A percentile compares a stretch with the other conserved stretches of the same genome.
These are phyloP conservation scores for Daboia siamensis DNA, from an alignment of 2,113 vertebrate species.

Conservation along the genomic window DNA sequence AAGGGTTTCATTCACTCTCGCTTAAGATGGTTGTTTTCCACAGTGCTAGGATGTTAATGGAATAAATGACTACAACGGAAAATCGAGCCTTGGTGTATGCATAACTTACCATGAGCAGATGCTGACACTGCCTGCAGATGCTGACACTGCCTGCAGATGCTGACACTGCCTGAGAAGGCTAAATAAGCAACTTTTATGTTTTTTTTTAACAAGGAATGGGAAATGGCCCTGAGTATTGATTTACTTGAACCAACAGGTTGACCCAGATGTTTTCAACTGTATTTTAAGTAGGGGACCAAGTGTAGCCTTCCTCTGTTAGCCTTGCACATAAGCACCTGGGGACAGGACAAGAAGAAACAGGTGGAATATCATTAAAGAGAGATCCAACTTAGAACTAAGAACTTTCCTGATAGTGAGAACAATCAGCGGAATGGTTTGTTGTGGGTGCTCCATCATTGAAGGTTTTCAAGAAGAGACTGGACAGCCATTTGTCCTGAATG, in stretches of 20 bases:
- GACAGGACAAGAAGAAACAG: background rate
- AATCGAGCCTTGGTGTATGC: background rate
- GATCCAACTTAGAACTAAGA: background rate
- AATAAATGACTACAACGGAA: conserved; percentile 6
- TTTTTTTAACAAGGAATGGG: background rate
- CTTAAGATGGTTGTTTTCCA: background rate
- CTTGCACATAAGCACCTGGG: background rate
- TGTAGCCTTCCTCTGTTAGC: background rate
- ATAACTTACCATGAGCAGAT: background rate
- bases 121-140: background rate
- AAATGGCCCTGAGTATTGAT: background rate
- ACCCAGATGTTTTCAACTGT: background rate
- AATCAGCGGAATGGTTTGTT: background rate
- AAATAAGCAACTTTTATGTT: background rate
- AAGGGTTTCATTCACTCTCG: conserved; percentile 4
- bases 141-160: background rate
- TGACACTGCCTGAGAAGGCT: background rate
- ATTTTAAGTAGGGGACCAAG: background rate
- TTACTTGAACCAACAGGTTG: background rate
- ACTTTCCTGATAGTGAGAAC: background rate
- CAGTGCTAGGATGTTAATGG: background rate
- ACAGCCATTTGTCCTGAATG: background rate
- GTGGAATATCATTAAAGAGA: background rate
- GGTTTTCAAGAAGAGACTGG: background rate
- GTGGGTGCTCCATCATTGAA: background rate